Percentiles rank a stretch among this genome's conserved stretches.
Conservation (phyloP, 2,888 invertebrate species). For the Tenthredo notha region DNA sequence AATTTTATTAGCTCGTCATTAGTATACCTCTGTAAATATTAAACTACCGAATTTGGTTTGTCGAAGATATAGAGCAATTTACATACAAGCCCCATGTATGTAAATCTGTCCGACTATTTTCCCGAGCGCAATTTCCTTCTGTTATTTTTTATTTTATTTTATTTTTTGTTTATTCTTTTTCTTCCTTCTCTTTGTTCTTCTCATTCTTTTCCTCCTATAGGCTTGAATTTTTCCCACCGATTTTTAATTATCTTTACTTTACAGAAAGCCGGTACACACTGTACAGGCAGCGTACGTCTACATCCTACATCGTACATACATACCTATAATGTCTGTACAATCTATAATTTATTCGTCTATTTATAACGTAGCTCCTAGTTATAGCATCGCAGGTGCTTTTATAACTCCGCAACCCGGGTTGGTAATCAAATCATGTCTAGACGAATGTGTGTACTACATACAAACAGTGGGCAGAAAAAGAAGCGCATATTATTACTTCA, state of each 20-base stretch:
- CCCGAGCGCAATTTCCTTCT: background rate
- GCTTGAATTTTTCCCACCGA: background rate
- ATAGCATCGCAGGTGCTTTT: slow-evolving; percentile 15
- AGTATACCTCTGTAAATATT: background rate
- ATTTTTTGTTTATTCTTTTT: background rate
- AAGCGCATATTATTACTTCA: background rate
- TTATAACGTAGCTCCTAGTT: slow-evolving; percentile 13
- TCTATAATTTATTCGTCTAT: slow-evolving; percentile 24
- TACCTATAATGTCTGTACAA: background rate
- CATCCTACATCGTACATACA: background rate
- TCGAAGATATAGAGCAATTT: background rate
- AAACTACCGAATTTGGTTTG: background rate
- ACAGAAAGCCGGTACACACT: background rate
- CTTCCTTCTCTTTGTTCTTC: background rate
- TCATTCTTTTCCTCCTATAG: slow-evolving; percentile 12
- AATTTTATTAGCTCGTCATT: too few species aligned
- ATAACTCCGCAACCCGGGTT: background rate
- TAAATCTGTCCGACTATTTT: background rate
- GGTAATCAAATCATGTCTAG: slow-evolving; percentile 20
- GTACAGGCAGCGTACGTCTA: background rate
- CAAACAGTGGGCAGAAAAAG: background rate
- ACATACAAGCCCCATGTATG: background rate
- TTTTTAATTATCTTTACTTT: slow-evolving; percentile 21
- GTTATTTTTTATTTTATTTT: background rate
- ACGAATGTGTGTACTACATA: background rate